Conservation (phyloP, 2,888 invertebrate species). For the Dasysyrphus tricinctus region DNA sequence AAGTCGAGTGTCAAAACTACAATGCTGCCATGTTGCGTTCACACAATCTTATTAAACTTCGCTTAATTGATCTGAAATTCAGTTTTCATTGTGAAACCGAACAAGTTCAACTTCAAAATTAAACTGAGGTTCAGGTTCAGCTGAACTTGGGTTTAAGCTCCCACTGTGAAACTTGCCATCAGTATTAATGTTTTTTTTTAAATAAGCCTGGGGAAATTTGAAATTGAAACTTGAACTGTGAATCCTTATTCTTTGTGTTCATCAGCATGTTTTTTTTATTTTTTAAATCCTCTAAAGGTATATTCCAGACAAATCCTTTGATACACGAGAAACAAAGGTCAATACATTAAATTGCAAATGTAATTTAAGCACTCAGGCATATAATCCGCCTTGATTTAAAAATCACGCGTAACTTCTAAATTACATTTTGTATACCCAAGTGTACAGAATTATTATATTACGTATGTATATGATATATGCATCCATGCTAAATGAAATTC, state of each 20-base stretch:
- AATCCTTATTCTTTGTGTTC: conserved; percentile 10
- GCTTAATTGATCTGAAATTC: no score
- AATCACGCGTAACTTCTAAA: neutral
- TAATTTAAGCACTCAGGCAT: conserved; percentile 21
- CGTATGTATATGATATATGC: neutral
- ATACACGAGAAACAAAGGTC: neutral
- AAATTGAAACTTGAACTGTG: conserved; percentile 12
- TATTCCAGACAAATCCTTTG: conserved; percentile 19
- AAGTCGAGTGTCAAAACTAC: no score
- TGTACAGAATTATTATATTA: neutral
- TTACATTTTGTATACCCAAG: neutral
- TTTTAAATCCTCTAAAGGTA: neutral
- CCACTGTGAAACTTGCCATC: no score
- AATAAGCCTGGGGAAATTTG: neutral
- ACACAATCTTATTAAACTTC: no score
- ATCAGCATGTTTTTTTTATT: neutral
- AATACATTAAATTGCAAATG: conserved; percentile 2
- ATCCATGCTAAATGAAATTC: conserved; percentile 24
- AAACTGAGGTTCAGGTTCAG: no score
- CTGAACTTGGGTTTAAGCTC: no score
- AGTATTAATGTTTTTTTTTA: no score
- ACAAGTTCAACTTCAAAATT: no score
- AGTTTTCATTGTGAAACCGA: no score
- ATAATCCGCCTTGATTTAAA: conserved; percentile 23
- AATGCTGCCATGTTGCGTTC: no score